Base-by-base conservation (phyloP, 64 coral and sea anemone species). In the Pocillopora verrucosa region DNA sequence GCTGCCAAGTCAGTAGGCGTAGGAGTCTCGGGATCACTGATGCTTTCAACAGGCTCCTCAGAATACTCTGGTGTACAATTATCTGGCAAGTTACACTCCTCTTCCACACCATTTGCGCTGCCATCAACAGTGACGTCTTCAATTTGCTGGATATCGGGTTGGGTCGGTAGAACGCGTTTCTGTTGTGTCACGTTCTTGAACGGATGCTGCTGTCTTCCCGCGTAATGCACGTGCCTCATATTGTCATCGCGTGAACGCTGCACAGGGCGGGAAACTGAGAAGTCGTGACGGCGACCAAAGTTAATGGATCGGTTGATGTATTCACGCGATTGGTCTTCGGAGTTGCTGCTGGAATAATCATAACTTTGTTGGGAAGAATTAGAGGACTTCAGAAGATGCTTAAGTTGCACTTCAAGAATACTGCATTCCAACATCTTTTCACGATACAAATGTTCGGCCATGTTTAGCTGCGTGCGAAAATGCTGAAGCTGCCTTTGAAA, bases 401-500 rank as follows among this genome's bases (percentile, higher is more conserved):
- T 91, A 36, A 99, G 72, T 80, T 99, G 97, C 13, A 95, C 87
- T 36, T 95, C 94, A 58, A 99, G 73, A 59, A 99, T 83, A 63
- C 90, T 99, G 65, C 97, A 99, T 88, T 99, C 97, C 15, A 95
- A 92, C 85, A 99, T 25, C 59, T 99, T 99, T 35, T 99, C 97
- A 61, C 92, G 88, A 80, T 99, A 99, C 56, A 99, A 86, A 56
- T 84, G 89, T 14, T 99, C 93, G 12, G 97, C 97, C 34, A 95
- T 87, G 57, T 65, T 86, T 19, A 99, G 74, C 74, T 93, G 93
- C 24, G 90, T 83, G 65, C 93, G 90, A 14, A 99, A 86, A 19
- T 92, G 88, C 72, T 99, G 93, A 80, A 99, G 95, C 37, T 99
- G 97, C 14, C 87, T 90, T 41, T 86, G 84, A 58, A 99, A 99